These are phyloP conservation scores for Setophaga kirtlandii DNA, from an alignment of 2,113 vertebrate genomes.

Conservation along the genomic window DNA sequence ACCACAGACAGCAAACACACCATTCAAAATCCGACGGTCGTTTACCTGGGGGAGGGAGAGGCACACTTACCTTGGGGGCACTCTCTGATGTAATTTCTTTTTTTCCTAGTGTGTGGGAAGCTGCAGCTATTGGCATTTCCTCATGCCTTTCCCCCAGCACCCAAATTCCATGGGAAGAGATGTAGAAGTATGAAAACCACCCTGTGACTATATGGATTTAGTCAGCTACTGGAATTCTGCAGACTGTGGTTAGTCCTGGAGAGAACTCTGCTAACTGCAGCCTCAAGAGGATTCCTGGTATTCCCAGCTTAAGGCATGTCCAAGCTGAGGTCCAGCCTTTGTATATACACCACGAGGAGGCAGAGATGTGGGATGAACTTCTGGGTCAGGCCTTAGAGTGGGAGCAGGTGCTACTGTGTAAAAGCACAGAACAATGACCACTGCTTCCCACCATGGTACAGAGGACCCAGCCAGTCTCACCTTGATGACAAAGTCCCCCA, in stretches of 20 bases:
- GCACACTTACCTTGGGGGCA: rapidly evolving
- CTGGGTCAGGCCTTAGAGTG: neutral
- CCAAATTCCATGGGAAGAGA: neutral
- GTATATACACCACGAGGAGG: rapidly evolving
- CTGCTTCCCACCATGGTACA: rapidly evolving
- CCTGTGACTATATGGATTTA: neutral
- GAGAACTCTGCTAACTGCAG: neutral
- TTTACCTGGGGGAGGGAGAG: conserved; percentile 80
- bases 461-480: conserved; percentile 43
- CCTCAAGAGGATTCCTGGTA: neutral
- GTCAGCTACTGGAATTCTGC: neutral
- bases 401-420: neutral
- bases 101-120: neutral
- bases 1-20: conserved; percentile 88
- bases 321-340: neutral
- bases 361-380: neutral
- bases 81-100: rapidly evolving
- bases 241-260: neutral
- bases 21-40: conserved; percentile 89
- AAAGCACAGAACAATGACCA: neutral
- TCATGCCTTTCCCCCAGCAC: rapidly evolving
- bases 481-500: conserved; percentile 92
- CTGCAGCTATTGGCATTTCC: neutral
- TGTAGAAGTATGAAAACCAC: neutral
- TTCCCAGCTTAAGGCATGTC: neutral